Conservation (phyloP, 1,140 invertebrate species). For the Macrobrachium nipponense region DNA sequence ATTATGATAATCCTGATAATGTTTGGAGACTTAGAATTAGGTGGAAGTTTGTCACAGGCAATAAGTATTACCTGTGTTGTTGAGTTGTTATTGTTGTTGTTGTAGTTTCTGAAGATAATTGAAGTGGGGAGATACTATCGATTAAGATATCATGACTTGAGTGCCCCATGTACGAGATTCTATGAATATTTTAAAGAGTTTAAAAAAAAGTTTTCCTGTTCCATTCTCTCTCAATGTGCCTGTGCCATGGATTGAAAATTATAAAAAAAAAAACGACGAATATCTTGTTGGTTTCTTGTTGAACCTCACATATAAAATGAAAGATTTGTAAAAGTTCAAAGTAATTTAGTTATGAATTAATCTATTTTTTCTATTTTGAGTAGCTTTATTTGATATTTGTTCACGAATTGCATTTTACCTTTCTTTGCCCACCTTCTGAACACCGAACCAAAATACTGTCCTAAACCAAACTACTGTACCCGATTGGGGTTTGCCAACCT, state of each 20-base stretch:
- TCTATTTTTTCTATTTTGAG: conserved; percentile 61
- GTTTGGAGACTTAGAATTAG: conserved; percentile 58
- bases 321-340: conserved; percentile 59
- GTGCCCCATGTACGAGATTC: conserved; percentile 50
- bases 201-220: conserved; percentile 44
- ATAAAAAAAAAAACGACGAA: conserved; percentile 25
- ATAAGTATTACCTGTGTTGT: conserved; percentile 59
- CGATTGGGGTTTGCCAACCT: conserved; percentile 42
- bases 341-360: conserved; percentile 60
- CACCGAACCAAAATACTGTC: conserved; percentile 53
- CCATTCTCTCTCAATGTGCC: conserved; percentile 58
- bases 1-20: conserved; percentile 50
- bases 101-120: conserved; percentile 58
- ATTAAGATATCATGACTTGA: conserved; percentile 41
- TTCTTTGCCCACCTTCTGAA: conserved; percentile 59
- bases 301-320: conserved; percentile 53
- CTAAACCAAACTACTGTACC: conserved; percentile 17
- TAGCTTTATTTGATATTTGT: conserved; percentile 58
- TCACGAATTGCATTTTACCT: conserved; percentile 56
- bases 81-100: conserved; percentile 64
- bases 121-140: conserved; percentile 39
- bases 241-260: conserved; percentile 54
- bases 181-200: conserved; percentile 45
- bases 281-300: conserved; percentile 58
- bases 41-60: conserved; percentile 58